Conservation (phyloP, 2,888 invertebrate species). For the Metalampra italica region DNA sequence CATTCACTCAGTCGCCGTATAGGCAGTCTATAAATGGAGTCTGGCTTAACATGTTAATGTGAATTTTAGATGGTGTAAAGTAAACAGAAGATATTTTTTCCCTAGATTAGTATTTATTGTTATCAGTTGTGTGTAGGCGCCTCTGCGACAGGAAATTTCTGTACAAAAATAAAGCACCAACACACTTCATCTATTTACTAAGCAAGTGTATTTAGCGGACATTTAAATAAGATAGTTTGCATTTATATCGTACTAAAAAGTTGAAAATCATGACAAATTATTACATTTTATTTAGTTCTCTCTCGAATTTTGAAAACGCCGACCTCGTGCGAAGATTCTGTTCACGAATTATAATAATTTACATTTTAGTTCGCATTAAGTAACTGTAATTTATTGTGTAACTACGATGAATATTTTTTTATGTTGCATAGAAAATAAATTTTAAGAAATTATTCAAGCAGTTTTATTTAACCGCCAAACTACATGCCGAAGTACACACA, state of each 20-base stretch:
- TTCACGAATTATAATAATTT: constrained; percentile 65
- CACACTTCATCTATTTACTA: constrained; percentile 34
- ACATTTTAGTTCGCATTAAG: constrained; percentile 72
- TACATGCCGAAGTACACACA: no score
- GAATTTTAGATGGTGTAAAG: not conserved
- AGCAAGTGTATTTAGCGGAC: constrained; percentile 47
- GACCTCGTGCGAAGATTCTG: constrained; percentile 47
- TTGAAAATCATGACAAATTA: constrained; percentile 50
- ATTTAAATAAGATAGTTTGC: constrained; percentile 48
- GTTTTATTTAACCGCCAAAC: no score
- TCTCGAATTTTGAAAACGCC: constrained; percentile 29
- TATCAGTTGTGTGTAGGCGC: no score
- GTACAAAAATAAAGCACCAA: constrained; percentile 8
- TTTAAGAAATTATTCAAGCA: constrained; percentile 65
- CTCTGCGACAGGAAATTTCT: no score
- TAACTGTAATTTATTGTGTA: constrained; percentile 76
- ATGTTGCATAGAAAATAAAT: constrained; percentile 80
- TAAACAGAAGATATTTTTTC: not conserved
- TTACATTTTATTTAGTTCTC: constrained; percentile 26
- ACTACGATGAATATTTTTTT: constrained; percentile 79
- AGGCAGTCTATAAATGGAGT: no score
- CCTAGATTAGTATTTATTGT: no score
- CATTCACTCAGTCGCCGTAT: no score
- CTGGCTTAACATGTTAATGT: no score
- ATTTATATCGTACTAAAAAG: constrained; percentile 36